A percentile compares a stretch with the other conserved stretches of the same genome.
These are phyloP conservation scores for Montipora capitata DNA, from an alignment of 92 coral and sea anemone genomes.

Conservation along the genomic window DNA sequence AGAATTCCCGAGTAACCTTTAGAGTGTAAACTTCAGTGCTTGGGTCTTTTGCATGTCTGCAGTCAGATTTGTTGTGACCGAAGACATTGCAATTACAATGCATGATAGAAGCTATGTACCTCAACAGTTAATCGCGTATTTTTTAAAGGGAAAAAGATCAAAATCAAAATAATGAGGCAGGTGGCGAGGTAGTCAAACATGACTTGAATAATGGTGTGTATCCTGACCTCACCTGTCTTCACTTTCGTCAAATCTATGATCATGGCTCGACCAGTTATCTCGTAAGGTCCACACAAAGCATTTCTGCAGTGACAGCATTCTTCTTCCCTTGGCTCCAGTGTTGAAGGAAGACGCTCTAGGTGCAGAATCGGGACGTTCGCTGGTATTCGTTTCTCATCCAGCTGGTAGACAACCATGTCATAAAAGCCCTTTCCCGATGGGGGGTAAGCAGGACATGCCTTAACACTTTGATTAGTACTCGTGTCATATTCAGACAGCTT, in stretches of 20 bases:
- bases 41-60: no score
- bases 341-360: constrained; percentile 7
- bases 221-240: constrained; percentile 1
- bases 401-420: constrained; percentile 27
- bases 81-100: no score
- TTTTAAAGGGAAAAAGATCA: no score
- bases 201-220: no score
- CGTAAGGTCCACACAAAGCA: constrained; percentile 5
- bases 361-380: neutral
- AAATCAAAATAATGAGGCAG: no score
- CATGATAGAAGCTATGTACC: no score
- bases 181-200: no score
- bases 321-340: constrained; percentile 21
- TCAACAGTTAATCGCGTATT: no score
- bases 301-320: constrained; percentile 19
- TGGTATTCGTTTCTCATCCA: constrained; percentile 28
- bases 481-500: neutral
- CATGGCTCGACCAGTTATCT: constrained; percentile 33
- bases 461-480: neutral
- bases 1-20: no score
- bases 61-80: no score
- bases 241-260: constrained; percentile 35
- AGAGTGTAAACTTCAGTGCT: no score
- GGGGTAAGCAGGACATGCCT: constrained; percentile 17
- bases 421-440: constrained; percentile 5